Evolutionary conservation across 1,140 invertebrate species (phyloP).

Genomic region (Drosophila albomicans): DNA sequence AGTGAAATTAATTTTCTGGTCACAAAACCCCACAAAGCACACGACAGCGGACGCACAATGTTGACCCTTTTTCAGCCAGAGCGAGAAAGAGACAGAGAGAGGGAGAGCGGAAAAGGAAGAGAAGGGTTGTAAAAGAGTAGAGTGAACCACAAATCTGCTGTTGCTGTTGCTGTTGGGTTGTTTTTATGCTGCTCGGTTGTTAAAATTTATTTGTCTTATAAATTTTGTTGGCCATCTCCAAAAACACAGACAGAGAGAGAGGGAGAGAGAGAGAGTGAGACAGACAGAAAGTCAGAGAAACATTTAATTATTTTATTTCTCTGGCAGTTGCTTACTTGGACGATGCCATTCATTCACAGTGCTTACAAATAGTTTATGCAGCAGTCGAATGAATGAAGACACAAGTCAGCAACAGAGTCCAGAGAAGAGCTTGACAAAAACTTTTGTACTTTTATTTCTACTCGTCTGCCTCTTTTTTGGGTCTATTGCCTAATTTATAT

Average conservation of each 20-base stretch:
- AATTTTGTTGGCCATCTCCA: conserved; percentile 41
- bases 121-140: neutral
- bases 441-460: conserved; percentile 3
- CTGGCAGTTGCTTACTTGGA: conserved; percentile 11
- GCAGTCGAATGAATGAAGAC: conserved; percentile 34
- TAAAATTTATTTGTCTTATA: conserved; percentile 57
- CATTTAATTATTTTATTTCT: conserved; percentile 57
- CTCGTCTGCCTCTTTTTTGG: neutral
- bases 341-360: conserved; percentile 18
- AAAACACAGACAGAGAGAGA: conserved; percentile 1
- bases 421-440: conserved; percentile 31
- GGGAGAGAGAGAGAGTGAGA: neutral
- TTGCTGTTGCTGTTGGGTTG: conserved; percentile 30
- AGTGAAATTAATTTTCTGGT: conserved; percentile 55
- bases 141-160: conserved; percentile 45
- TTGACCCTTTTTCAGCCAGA: conserved; percentile 39
- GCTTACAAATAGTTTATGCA: conserved; percentile 47
- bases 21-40: conserved; percentile 26
- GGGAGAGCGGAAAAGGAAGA: neutral
- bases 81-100: neutral
- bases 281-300: conserved; percentile 17
- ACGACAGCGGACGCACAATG: conserved; percentile 23
- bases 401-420: conserved; percentile 29
- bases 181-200: conserved; percentile 38
- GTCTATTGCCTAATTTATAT: conserved; percentile 40